Conservation (phyloP, 2,888 invertebrate genomes). For the Scrobipalpa costella region DNA sequence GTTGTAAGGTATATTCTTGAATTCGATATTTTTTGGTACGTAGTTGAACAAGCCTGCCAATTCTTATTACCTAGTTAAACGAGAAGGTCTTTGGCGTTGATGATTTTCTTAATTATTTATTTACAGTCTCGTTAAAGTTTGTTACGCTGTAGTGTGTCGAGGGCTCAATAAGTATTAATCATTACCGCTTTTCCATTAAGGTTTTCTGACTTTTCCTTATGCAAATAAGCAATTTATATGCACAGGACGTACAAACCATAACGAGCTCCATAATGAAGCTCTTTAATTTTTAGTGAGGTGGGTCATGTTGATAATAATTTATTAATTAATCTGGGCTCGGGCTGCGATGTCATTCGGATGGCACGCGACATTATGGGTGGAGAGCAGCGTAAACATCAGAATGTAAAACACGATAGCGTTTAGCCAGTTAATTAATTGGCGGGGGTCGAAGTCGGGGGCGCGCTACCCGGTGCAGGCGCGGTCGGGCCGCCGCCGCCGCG, state of each 20-base stretch:
- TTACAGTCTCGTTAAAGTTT: background rate
- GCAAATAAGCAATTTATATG: constrained; percentile 73
- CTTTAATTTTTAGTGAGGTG: constrained; percentile 73
- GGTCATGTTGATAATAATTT: constrained; percentile 66
- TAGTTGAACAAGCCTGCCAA: background rate
- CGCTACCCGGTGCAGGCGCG: constrained; percentile 49
- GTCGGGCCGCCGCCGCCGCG: constrained; percentile 51
- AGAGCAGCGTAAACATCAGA: constrained; percentile 77
- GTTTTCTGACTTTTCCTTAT: constrained; percentile 56
- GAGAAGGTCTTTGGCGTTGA: constrained; percentile 4
- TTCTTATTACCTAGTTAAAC: too few species aligned
- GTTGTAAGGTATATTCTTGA: too few species aligned
- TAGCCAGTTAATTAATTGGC: constrained; percentile 79
- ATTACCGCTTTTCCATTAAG: constrained; percentile 42
- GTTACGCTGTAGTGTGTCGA: background rate
- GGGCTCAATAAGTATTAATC: constrained; percentile 28
- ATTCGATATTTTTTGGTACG: too few species aligned
- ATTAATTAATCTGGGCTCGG: constrained; percentile 73
- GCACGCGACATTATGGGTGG: constrained; percentile 72
- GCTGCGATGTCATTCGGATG: constrained; percentile 64
- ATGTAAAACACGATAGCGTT: constrained; percentile 79
- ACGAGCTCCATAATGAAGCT: constrained; percentile 70
- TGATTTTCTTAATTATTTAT: background rate
- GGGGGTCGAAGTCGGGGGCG: constrained; percentile 59
- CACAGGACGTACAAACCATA: constrained; percentile 62